Evolutionary conservation across 2,888 invertebrate species (phyloP).

Genomic region (Pedicia rivosa): DNA sequence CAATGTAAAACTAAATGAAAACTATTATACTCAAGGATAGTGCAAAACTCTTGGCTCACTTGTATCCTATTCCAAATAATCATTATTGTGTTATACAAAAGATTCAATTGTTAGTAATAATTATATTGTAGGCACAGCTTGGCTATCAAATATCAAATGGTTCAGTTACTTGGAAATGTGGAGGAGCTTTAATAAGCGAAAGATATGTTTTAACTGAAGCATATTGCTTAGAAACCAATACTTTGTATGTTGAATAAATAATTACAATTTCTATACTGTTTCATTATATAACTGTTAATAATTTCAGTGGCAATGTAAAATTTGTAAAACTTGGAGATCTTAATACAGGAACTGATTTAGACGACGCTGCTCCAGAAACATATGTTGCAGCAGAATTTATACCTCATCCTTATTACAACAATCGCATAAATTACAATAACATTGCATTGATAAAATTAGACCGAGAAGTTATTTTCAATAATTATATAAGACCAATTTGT

Average conservation of each 20-base stretch:
- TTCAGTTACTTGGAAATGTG: conserved; percentile 29
- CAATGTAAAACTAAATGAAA: too few species aligned
- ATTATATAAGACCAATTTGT: conserved; percentile 29
- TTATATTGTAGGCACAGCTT: neutral
- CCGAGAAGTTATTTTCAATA: conserved; percentile 1
- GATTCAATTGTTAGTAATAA: too few species aligned
- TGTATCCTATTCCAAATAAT: too few species aligned
- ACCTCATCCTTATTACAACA: conserved; percentile 30
- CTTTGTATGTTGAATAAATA: too few species aligned
- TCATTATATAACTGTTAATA: too few species aligned
- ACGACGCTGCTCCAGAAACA: conserved; percentile 13
- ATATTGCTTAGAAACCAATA: too few species aligned
- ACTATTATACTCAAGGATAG: too few species aligned
- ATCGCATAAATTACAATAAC: conserved; percentile 17
- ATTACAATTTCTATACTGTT: too few species aligned
- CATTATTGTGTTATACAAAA: too few species aligned
- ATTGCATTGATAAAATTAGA: conserved; percentile 7
- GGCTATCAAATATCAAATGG: conserved; percentile 10
- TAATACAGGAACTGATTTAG: conserved; percentile 9
- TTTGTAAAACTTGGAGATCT: conserved; percentile 17
- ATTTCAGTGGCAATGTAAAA: conserved; percentile 12
- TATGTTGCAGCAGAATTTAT: conserved; percentile 14
- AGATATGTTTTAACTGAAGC: conserved; percentile 37
- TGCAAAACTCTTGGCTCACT: too few species aligned
- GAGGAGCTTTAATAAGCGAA: conserved; percentile 36